Evolutionary conservation across 2,797 vertebrate genomes (phyloP).

Genomic region (Ibycter americanus): DNA sequence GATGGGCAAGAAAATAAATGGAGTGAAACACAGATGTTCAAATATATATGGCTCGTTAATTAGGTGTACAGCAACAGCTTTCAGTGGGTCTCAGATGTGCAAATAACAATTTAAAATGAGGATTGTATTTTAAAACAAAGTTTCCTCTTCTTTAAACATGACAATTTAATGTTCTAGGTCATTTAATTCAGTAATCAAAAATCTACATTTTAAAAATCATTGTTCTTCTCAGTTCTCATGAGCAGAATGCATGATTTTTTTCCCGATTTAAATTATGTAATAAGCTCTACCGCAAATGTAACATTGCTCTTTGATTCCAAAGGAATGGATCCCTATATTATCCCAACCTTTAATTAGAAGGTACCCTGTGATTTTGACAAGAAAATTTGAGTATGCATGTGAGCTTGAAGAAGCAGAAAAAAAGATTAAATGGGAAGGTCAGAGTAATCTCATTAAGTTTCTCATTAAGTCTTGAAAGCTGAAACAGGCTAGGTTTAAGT

Average conservation of each 20-base stretch:
- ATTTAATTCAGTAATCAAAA: conserved; percentile 41
- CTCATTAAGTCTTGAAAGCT: not conserved
- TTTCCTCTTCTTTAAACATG: conserved; percentile 29
- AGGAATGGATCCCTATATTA: not conserved
- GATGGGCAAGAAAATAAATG: conserved; percentile 56
- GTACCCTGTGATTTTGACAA: not conserved
- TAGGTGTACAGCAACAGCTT: conserved; percentile 6
- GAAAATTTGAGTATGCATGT: not conserved
- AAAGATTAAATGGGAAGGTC: not conserved
- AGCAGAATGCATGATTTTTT: not conserved
- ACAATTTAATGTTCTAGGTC: not conserved
- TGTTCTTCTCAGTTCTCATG: not conserved
- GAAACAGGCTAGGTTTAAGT: not conserved
- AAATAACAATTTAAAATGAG: conserved; percentile 20
- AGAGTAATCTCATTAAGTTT: not conserved
- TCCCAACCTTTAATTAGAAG: not conserved
- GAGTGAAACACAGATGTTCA: conserved; percentile 65
- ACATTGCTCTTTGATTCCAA: not conserved
- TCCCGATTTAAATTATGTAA: not conserved
- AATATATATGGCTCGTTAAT: conserved; percentile 59
- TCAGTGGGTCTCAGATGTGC: not conserved
- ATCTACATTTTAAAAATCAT: not conserved
- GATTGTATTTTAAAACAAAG: conserved; percentile 18
- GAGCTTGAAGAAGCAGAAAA: not conserved
- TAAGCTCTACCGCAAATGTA: not conserved